Evolutionary conservation across 2,888 invertebrate genomes (phyloP).

Genomic region (Acleris laterana): DNA sequence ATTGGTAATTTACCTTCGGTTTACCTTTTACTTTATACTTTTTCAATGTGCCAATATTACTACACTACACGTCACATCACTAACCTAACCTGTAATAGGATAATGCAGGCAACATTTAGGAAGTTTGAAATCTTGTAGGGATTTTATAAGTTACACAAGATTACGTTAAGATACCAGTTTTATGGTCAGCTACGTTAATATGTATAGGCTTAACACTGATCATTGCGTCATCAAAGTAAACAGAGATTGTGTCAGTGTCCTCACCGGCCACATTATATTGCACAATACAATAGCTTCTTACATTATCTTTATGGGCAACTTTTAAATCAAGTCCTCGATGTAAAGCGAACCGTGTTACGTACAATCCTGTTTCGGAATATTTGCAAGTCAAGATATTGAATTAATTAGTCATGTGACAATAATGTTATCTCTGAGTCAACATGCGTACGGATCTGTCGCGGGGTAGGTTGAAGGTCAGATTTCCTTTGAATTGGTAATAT

Average conservation of each 20-base stretch:
- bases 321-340: conserved; percentile 1
- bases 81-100: not conserved
- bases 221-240: conserved; percentile 18
- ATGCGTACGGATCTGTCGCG: conserved; percentile 1
- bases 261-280: not conserved
- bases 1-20: conserved; percentile 8
- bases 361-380: not conserved
- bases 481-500: conserved; percentile 6
- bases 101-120: not conserved
- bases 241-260: conserved; percentile 1
- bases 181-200: conserved; percentile 17
- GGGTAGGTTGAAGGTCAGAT: conserved; percentile 20
- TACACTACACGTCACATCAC: not conserved
- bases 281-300: conserved; percentile 21
- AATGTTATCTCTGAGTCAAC: conserved; percentile 31
- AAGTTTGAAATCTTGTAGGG: not conserved
- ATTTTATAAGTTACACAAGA: conserved; percentile 13
- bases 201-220: conserved; percentile 11
- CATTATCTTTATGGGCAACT: conserved; percentile 1
- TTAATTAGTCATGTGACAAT: conserved; percentile 29
- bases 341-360: not conserved
- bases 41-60: not conserved
- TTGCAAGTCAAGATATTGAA: conserved; percentile 28
- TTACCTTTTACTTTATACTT: not conserved
- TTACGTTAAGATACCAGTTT: conserved; percentile 17